These are phyloP conservation scores for Toxotes lorentzi DNA, from an alignment of 2,797 vertebrate species.

Conservation along the genomic window DNA sequence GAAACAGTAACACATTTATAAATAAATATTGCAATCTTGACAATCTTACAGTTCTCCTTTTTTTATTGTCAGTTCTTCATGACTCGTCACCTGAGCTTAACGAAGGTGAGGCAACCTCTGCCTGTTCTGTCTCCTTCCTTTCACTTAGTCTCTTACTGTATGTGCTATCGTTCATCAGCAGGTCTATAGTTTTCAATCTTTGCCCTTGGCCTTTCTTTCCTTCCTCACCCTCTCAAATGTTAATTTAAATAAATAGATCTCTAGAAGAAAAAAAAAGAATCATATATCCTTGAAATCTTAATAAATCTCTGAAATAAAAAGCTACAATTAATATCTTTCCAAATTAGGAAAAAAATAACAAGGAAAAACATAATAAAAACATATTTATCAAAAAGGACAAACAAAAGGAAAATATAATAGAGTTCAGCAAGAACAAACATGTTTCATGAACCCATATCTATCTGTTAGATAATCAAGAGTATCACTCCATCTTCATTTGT, in stretches of 20 bases:
- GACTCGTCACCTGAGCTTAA: conserved; percentile 88
- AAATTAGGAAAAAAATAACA: conserved; percentile 36
- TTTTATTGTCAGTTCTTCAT: conserved; percentile 72
- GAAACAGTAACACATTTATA: conserved; percentile 83
- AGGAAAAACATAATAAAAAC: conserved; percentile 54
- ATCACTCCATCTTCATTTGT: conserved; percentile 43
- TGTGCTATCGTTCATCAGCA: conserved; percentile 72
- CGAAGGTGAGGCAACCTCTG: conserved; percentile 75
- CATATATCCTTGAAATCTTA: conserved; percentile 70
- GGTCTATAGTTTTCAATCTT: conserved; percentile 19
- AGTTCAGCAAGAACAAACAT: conserved; percentile 54
- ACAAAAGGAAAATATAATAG: conserved; percentile 44
- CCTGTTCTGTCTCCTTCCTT: conserved; percentile 45
- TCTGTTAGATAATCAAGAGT: conserved; percentile 38
- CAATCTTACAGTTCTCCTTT: conserved; percentile 75
- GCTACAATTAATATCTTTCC: conserved; percentile 62
- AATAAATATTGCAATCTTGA: conserved; percentile 86
- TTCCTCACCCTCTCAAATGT: conserved; percentile 76
- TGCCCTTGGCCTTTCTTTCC: conserved; percentile 34
- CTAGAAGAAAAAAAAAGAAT: conserved; percentile 54
- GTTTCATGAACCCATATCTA: conserved; percentile 58
- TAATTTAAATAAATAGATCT: conserved; percentile 81
- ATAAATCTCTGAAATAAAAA: conserved; percentile 71
- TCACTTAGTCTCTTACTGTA: conserved; percentile 27
- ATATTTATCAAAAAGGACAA: conserved; percentile 69